phyloP scores from a whole-genome alignment of 2,888 invertebrate genomes.

The Unio delphinus region DNA sequence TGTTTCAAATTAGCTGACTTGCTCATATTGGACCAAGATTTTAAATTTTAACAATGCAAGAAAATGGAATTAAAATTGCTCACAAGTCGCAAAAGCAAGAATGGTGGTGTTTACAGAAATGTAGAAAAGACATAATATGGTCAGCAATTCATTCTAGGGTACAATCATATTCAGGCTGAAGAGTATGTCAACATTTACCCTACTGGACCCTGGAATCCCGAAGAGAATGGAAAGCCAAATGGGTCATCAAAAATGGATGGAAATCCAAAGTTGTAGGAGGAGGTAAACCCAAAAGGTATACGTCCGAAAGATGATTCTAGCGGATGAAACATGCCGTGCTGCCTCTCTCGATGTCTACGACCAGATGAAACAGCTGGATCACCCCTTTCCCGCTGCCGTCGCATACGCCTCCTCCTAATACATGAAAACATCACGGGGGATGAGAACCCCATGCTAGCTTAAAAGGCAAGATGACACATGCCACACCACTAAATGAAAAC shows the following conservation, averaged over 20 bases:
- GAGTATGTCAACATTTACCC: slow-evolving; percentile 32
- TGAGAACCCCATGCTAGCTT: slow-evolving; percentile 21
- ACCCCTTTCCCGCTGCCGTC: slow-evolving; percentile 32
- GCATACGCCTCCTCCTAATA: slow-evolving; percentile 33
- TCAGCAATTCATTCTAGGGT: too few species aligned
- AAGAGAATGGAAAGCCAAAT: slow-evolving; percentile 36
- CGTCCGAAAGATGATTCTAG: slow-evolving; percentile 17
- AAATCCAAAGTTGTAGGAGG: slow-evolving; percentile 49
- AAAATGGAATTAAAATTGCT: too few species aligned
- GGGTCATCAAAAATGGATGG: slow-evolving; percentile 52
- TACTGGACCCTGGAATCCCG: slow-evolving; percentile 31
- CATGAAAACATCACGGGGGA: slow-evolving; percentile 12
- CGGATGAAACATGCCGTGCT: slow-evolving; percentile 9
- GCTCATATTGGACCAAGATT: too few species aligned
- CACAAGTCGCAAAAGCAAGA: too few species aligned
- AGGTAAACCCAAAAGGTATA: slow-evolving; percentile 31
- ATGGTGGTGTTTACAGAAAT: too few species aligned
- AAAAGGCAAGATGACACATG: too few species aligned
- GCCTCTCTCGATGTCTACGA: slow-evolving; percentile 8
- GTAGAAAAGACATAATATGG: too few species aligned
- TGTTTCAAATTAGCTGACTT: too few species aligned
- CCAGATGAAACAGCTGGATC: slow-evolving; percentile 15
- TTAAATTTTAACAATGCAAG: too few species aligned
- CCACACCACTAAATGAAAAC: too few species aligned
- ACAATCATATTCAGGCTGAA: too few species aligned